Evolutionary conservation across 2,888 invertebrate genomes (phyloP), one percentile per base, ranked within the genome.

Genomic region (Aethes cnicana): DNA sequence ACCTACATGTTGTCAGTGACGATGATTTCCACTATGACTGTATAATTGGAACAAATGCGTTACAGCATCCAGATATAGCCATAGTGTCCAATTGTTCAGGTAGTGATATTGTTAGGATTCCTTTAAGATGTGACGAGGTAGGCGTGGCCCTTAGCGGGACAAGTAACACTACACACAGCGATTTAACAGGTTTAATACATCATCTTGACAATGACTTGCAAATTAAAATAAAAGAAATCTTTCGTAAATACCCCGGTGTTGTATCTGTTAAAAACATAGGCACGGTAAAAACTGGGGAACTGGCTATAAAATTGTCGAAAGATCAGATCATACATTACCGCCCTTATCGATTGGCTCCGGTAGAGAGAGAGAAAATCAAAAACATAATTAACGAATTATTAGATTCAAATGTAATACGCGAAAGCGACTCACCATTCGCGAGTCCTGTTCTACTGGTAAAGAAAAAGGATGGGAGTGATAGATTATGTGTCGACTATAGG

Each of bases 271-370:
- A 25, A 8, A 8, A 43, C 1, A 44, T 42, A 18, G 35, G 55
- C 7, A 54, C 52, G 5, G 58, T 58, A 8, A 54, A 37, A 25
- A 57, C 57, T 1, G 57, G 54, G 3, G 44, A 59, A 53, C 16
- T 58, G 11, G 35, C 26, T 4, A 18, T 61, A 18, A 47, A 30
- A 9, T 30, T 58, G 26, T 54, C 53, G 39, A 26, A 5, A 0
- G 21, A 33, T 14, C 6, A 32, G 7, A 32, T 32, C 6, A 14
- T 32, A 2, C 12, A 16, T 8, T 30, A 30, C 8, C 30, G 30
- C 12, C 32, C 32, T 3, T 32, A 32, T 12, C 30, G 30, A 5
- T 30, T 30, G 14, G 30, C 30, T 5, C 30, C 30, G 4, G 14
- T 12, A 14, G 30, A 30, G 30, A 30, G 30, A 14, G 30, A 30